A percentile compares a stretch with the other conserved stretches of the same genome.
Conservation (phyloP, 2,888 invertebrate genomes). For the Idaea dimidiata region DNA sequence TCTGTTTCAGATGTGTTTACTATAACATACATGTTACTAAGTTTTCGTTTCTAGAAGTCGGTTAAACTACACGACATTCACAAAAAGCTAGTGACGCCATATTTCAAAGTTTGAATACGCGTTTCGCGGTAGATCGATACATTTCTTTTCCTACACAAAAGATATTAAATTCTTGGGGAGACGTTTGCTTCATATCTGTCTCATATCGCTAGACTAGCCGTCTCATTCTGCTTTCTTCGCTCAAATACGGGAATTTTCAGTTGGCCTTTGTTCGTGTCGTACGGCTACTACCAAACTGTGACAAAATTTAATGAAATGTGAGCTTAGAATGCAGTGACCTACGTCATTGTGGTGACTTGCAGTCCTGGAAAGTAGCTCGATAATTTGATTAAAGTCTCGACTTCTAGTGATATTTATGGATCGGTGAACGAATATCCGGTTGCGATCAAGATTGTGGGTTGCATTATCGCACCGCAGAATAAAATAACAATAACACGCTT, state of each 20-base stretch:
- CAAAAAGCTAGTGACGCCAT: slow-evolving; percentile 5
- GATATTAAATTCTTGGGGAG: slow-evolving; percentile 41
- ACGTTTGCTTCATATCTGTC: slow-evolving; percentile 17
- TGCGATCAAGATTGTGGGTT: too few relatives aligned
- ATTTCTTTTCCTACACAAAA: slow-evolving; percentile 12
- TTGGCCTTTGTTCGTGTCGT: background rate
- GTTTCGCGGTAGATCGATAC: slow-evolving; percentile 21
- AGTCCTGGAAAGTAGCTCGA: too few relatives aligned
- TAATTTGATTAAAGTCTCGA: too few relatives aligned
- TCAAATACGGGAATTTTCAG: slow-evolving; percentile 3
- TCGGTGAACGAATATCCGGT: too few relatives aligned
- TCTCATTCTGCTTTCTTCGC: slow-evolving; percentile 20
- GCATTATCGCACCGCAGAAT: too few relatives aligned
- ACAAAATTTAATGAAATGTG: background rate
- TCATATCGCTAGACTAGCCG: background rate
- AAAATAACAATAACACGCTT: too few relatives aligned
- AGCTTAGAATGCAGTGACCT: background rate
- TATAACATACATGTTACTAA: too few relatives aligned
- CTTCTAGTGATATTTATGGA: too few relatives aligned
- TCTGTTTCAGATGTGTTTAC: too few relatives aligned
- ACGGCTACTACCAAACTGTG: background rate
- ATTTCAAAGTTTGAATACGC: slow-evolving; percentile 17
- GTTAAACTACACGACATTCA: too few relatives aligned
- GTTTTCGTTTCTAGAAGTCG: too few relatives aligned
- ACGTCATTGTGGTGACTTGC: too few relatives aligned